Percentiles rank a stretch among this genome's conserved stretches.
These are phyloP conservation scores for Stenoptilia bipunctidactyla DNA, from an alignment of 2,888 invertebrate genomes.

Conservation along the genomic window DNA sequence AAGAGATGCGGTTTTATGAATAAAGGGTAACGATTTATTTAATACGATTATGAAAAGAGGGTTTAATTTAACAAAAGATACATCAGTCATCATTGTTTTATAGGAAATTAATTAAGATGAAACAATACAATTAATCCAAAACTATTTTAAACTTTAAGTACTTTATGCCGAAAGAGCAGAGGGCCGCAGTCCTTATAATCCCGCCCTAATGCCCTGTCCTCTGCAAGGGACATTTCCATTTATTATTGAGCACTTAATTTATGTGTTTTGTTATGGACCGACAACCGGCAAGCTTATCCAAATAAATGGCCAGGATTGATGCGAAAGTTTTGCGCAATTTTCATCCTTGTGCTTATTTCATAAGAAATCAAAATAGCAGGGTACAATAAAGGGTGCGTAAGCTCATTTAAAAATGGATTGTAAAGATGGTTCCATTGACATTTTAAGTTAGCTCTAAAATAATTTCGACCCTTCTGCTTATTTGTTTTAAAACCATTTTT, in stretches of 20 bases:
- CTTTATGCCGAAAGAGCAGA: slow-evolving; percentile 26
- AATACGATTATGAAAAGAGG: too few species aligned
- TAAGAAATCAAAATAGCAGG: slow-evolving; percentile 14
- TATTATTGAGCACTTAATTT: slow-evolving; percentile 74
- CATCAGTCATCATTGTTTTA: too few species aligned
- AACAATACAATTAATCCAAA: background rate
- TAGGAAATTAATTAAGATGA: background rate
- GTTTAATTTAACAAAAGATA: background rate
- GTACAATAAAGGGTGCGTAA: slow-evolving; percentile 12
- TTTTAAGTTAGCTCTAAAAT: slow-evolving; percentile 30
- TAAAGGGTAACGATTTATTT: slow-evolving; percentile 18
- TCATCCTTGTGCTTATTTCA: background rate
- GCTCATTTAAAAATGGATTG: slow-evolving; percentile 16
- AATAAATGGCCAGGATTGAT: slow-evolving; percentile 24
- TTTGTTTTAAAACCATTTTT: too few species aligned
- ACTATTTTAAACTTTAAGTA: background rate
- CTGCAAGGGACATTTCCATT: slow-evolving; percentile 72
- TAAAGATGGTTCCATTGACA: slow-evolving; percentile 42
- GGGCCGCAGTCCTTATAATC: slow-evolving; percentile 62
- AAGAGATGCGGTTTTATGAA: slow-evolving; percentile 13
- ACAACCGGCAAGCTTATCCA: slow-evolving; percentile 41
- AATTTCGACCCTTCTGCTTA: slow-evolving; percentile 22
- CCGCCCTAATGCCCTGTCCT: slow-evolving; percentile 70
- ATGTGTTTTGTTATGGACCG: slow-evolving; percentile 72
- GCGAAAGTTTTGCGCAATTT: slow-evolving; percentile 16